These are phyloP conservation scores for Chaetophractus vellerosus DNA, from an alignment of 2,797 vertebrate species.

Conservation along the genomic window DNA sequence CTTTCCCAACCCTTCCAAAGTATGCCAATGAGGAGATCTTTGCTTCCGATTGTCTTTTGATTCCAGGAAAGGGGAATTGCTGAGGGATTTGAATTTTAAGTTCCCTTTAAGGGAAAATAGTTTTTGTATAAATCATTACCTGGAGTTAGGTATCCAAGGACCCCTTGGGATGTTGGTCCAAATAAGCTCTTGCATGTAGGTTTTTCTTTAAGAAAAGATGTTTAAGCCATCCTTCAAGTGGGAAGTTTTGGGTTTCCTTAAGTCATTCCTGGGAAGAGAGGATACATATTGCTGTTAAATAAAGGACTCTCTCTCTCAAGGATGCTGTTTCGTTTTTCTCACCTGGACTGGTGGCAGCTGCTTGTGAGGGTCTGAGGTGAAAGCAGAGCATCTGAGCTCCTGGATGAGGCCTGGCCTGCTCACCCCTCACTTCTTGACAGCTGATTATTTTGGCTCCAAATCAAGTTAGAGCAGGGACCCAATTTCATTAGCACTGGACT, in stretches of 20 bases:
- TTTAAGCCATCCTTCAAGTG: not conserved
- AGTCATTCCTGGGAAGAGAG: not conserved
- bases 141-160: not conserved
- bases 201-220: slow-evolving; percentile 12
- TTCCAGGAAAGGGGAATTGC: not conserved
- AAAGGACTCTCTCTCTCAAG: not conserved
- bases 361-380: not conserved
- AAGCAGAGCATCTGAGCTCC: not conserved
- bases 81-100: not conserved
- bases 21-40: not conserved
- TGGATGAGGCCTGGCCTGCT: not conserved
- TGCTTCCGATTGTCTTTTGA: not conserved
- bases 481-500: not conserved
- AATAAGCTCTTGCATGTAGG: not conserved
- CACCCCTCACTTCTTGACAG: not conserved
- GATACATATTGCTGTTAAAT: not conserved
- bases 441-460: not conserved
- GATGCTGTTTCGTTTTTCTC: not conserved
- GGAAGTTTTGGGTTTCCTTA: not conserved
- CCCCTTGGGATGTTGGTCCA: not conserved
- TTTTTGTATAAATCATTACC: not conserved
- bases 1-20: not conserved
- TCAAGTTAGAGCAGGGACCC: no score
- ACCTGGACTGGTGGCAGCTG: not conserved
- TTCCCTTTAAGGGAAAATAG: not conserved